Evolutionary conservation across 92 coral and sea anemone species (phyloP), one percentile per base, ranked within the genome.

Genomic region (Epizoanthus ramosus): DNA sequence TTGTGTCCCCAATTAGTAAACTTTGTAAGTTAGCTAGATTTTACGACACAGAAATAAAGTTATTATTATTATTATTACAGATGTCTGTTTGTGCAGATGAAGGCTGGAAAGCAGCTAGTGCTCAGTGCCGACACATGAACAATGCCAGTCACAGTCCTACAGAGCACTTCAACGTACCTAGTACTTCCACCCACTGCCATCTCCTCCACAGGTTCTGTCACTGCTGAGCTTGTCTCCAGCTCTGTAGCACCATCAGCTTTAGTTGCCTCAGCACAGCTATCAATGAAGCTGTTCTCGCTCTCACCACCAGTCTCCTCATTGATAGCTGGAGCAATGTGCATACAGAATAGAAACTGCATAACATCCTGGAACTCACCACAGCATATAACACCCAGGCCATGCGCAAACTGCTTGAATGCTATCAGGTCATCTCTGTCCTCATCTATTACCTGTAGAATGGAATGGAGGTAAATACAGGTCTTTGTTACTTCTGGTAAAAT

Each of bases 301-400:
- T 74, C 89, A 53, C 85, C 92, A 47, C 79, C 86, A 66, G 70
- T 72, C 71, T 68, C 73, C 41, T 85, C 94, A 22, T 69, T 79
- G 18, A 85, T 85, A 0, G 98, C 95, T 23, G 97, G 97, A 65
- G 91, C 94, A 3, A 92, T 86, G 65, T 97, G 99, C 97, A 97
- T 92, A 39, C 95, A 77, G 84, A 84, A 97, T 86, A 97, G 89
- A 80, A 97, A 97, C 74, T 84, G 91, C 80, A 97, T 79, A 16
- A 95, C 90, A 41, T 97, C 93, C 57, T 94, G 98, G 15, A 95
- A 82, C 56, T 97, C 98, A 2, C 99, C 99, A 47, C 95, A 92
- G 79, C 99, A 97, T 21, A 97, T 90, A 45, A 85, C 70, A 10
- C 99, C 99, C 68, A 97, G 83, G 23, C 93, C 85, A 64, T 85